These are phyloP conservation scores for Ornithoptera alexandrae DNA, from an alignment of 2,888 invertebrate genomes.

Conservation along the genomic window DNA sequence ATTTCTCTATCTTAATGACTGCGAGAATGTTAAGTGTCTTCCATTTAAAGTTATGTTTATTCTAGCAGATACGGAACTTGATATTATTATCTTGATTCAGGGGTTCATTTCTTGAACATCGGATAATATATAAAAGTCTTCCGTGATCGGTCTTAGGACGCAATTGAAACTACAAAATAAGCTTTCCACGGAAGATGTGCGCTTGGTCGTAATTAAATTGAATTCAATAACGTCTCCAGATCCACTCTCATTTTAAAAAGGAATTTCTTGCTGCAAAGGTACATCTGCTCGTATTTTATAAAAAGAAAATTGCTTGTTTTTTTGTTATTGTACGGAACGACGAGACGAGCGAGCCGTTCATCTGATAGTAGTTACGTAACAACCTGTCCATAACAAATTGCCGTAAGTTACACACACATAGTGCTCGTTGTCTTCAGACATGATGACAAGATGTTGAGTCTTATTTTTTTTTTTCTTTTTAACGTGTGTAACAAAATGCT, in stretches of 20 bases:
- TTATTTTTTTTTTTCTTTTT: no score
- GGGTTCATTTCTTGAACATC: background rate
- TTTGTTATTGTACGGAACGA: no score
- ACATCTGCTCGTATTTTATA: no score
- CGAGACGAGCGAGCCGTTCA: no score
- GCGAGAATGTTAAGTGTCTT: background rate
- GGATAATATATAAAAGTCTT: background rate
- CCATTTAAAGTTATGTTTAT: background rate
- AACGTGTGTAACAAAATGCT: no score
- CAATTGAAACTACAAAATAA: background rate
- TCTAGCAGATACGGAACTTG: background rate
- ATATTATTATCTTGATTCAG: background rate
- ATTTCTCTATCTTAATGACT: no score
- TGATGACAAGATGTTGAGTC: no score
- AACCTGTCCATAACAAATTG: no score
- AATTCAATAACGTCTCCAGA: background rate
- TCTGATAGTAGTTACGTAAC: no score
- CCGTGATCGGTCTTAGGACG: background rate
- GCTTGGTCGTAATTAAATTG: background rate
- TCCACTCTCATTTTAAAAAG: background rate
- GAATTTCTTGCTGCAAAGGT: background rate
- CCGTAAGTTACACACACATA: no score
- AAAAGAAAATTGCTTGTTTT: no score
- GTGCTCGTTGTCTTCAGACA: no score
- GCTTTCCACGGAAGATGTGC: background rate